Base-by-base conservation (phyloP, 2,888 invertebrate genomes). In the Leucophenga maculata region DNA sequence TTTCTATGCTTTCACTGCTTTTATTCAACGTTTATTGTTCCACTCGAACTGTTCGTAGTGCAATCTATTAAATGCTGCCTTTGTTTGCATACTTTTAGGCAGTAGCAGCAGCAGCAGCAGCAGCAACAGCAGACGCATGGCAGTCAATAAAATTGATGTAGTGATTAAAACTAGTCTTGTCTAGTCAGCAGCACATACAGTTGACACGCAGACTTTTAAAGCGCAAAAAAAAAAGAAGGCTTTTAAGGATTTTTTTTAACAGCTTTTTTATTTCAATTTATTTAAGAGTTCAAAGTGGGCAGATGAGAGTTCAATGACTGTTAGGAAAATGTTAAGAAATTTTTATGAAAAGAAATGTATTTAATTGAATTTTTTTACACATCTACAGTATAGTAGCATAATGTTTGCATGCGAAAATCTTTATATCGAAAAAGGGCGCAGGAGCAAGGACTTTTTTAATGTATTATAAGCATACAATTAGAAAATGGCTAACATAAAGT, bases 41-140 rank as follows among this genome's bases (percentile, higher is more conserved):
- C 52, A 46, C 39, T 39, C 39, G 39, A 39, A 39, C 39, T 26
- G 48, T n/a, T 16, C 46, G 31, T 39, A 31, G 46, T 65, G 74
- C 82, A 83, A 81, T 81, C 80, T 83, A 79, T 78, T 83, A 83
- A 80, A 78, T 81, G 82, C 76, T 76, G 73, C 73, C 78, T 76
- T 74, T 83, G 81, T 74, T 74, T 73, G 39, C 39, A 39, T 39
- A 65, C 76, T 79, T 73, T 68, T 72, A 74, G 79, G 55, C 73
- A 55, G 72, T 32, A 22, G 20, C 20, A 52, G 16, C 52, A 26
- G 26, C 26, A 26, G 26, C 26, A 26, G 55, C 73, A 55, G 72
- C 26, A 22, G 20, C 3, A 26, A 26, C 3, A 26, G 26, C 20
- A 52, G 16, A 26, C 26, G 26, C 52, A 20, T 52, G 55, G 14